Percentiles rank a stretch among this genome's conserved stretches.
Evolutionary conservation across 30 jellyfish, hydroid and myxozoan species (phyloP).

Genomic region (Chrysaora quinquecirrha): DNA sequence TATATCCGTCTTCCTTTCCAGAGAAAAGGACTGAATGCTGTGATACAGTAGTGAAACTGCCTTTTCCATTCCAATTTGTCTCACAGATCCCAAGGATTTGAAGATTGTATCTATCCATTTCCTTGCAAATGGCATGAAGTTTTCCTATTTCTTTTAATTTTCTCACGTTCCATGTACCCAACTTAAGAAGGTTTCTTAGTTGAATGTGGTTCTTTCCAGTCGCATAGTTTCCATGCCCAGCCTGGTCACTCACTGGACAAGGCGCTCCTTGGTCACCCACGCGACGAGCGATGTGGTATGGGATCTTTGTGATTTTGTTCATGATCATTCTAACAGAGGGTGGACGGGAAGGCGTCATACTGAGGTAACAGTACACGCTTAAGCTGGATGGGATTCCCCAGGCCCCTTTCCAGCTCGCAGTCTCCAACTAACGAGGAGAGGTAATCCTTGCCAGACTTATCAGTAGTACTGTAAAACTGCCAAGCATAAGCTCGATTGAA

Average conservation of each 20-base stretch:
- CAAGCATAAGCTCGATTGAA: neutral
- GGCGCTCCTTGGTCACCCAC: constrained; percentile 65
- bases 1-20: constrained; percentile 46
- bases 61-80: constrained; percentile 30
- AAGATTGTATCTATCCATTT: constrained; percentile 20
- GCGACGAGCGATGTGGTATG: constrained; percentile 74
- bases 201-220: constrained; percentile 28
- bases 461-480: neutral
- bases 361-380: neutral
- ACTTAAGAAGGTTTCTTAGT: neutral
- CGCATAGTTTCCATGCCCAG: constrained; percentile 32
- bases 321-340: neutral
- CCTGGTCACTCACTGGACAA: constrained; percentile 36
- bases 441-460: neutral
- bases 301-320: neutral
- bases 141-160: constrained; percentile 44
- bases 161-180: constrained; percentile 63
- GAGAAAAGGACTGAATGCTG: neutral
- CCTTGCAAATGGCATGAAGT: constrained; percentile 16
- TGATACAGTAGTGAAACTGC: neutral
- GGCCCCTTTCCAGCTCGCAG: constrained; percentile 21
- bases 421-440: constrained; percentile 7
- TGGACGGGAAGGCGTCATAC: constrained; percentile 20
- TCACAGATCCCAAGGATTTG: constrained; percentile 25
- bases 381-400: constrained; percentile 3